Evolutionary conservation across 2,113 vertebrate genomes (phyloP).

Genomic region (Lepisosteus oculatus): DNA sequence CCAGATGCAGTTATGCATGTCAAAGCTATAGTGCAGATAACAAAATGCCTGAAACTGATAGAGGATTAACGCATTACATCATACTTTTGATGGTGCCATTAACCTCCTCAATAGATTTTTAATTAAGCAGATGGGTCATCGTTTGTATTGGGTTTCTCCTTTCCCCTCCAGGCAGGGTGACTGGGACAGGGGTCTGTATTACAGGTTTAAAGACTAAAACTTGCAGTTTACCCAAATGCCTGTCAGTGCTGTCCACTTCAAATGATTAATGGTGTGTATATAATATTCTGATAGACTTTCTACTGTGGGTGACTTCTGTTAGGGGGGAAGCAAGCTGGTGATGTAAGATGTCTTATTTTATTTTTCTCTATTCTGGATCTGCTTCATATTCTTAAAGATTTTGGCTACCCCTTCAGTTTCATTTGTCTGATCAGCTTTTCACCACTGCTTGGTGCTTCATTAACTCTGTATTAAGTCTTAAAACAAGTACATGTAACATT

Average conservation of each 20-base stretch:
- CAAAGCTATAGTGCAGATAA: neutral
- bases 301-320: neutral
- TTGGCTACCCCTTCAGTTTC: too few relatives aligned
- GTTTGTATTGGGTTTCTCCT: conserved; percentile 28
- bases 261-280: conserved; percentile 37
- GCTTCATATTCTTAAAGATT: too few relatives aligned
- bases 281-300: conserved; percentile 28
- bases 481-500: too few relatives aligned
- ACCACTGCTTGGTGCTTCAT: too few relatives aligned
- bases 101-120: conserved; percentile 33
- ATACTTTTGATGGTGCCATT: conserved; percentile 31
- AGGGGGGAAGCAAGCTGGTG: neutral
- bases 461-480: too few relatives aligned
- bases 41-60: neutral
- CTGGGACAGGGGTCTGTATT: conserved; percentile 6
- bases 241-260: conserved; percentile 23
- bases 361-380: too few relatives aligned
- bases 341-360: neutral
- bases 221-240: conserved; percentile 30
- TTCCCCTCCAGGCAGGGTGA: conserved; percentile 21
- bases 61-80: neutral
- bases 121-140: conserved; percentile 48
- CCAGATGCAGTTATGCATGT: neutral
- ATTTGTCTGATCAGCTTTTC: too few relatives aligned
- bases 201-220: conserved; percentile 20